Evolutionary conservation across 2,797 vertebrate species (phyloP).

Genomic region (Varecia variegata): DNA sequence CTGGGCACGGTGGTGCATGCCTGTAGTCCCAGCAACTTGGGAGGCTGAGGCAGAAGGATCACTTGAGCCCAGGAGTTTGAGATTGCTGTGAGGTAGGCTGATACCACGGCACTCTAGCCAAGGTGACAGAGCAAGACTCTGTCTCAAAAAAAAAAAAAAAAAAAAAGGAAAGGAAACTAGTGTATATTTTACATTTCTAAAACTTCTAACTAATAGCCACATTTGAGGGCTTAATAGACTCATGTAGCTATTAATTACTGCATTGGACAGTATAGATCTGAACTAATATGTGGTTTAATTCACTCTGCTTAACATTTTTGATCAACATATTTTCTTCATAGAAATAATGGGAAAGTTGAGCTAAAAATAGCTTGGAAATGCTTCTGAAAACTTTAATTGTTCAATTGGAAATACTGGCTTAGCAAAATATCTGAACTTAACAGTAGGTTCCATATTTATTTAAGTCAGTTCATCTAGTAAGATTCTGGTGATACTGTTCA

Average conservation of each 20-base stretch:
- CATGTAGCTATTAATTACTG: background rate
- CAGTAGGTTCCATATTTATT: background rate
- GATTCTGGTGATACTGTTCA: background rate
- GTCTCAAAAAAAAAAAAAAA: too few species aligned
- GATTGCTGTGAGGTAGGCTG: too few species aligned
- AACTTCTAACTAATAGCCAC: background rate
- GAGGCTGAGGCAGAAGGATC: too few species aligned
- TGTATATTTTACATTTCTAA: background rate
- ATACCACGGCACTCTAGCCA: too few species aligned
- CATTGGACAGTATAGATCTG: background rate
- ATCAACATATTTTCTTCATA: background rate
- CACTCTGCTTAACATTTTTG: background rate
- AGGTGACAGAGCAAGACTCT: too few species aligned
- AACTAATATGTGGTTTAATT: background rate
- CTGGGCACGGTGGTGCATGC: fast-evolving
- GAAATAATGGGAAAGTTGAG: background rate
- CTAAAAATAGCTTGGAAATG: background rate
- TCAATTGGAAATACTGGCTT: background rate
- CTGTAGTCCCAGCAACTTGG: too few species aligned
- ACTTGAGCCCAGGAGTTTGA: too few species aligned
- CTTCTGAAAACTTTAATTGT: background rate
- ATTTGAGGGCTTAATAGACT: background rate
- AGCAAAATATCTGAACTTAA: background rate
- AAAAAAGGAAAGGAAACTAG: too few species aligned
- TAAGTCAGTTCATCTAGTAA: background rate